A percentile compares a stretch with the other conserved stretches of the same genome.
These are phyloP conservation scores for Geotrypetes seraphini DNA, from an alignment of 2,797 vertebrate genomes.

Conservation along the genomic window DNA sequence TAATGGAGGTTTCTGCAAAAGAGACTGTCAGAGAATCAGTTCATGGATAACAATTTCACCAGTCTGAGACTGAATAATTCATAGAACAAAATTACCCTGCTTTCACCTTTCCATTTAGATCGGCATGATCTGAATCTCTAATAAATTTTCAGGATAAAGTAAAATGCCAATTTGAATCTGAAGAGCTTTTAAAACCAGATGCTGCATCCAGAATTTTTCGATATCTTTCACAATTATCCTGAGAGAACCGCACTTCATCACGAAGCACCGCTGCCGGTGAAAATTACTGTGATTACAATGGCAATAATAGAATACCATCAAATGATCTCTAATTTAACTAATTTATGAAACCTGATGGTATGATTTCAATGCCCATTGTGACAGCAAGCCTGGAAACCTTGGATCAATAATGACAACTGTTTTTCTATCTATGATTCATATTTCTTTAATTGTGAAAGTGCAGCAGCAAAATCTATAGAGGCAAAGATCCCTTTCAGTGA, in stretches of 20 bases:
- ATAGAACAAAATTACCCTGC: slow-evolving; percentile 76
- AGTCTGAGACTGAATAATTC: slow-evolving; percentile 78
- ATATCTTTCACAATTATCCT: slow-evolving; percentile 55
- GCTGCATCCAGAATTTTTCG: slow-evolving; percentile 50
- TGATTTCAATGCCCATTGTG: slow-evolving; percentile 29
- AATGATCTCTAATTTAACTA: slow-evolving; percentile 53
- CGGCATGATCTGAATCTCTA: slow-evolving; percentile 68
- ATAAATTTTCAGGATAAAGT: slow-evolving; percentile 68
- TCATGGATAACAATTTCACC: slow-evolving; percentile 60
- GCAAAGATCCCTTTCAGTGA: slow-evolving; percentile 7
- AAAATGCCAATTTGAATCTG: slow-evolving; percentile 65
- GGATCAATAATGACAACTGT: slow-evolving; percentile 45
- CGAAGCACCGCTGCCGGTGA: slow-evolving; percentile 52
- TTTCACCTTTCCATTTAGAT: slow-evolving; percentile 76
- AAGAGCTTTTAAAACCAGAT: slow-evolving; percentile 66
- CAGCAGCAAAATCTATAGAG: slow-evolving; percentile 9
- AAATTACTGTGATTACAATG: slow-evolving; percentile 61
- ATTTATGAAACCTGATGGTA: slow-evolving; percentile 52
- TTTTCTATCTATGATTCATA: slow-evolving; percentile 8
- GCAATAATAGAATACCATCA: slow-evolving; percentile 53
- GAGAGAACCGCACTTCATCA: slow-evolving; percentile 54
- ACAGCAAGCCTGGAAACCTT: slow-evolving; percentile 23
- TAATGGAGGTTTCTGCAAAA: slow-evolving; percentile 74
- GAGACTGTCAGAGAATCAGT: slow-evolving; percentile 71
- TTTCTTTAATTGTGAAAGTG: not conserved